These are phyloP conservation scores for Beaufortia kweichowensis DNA, from an alignment of 2,113 vertebrate genomes.

Conservation along the genomic window DNA sequence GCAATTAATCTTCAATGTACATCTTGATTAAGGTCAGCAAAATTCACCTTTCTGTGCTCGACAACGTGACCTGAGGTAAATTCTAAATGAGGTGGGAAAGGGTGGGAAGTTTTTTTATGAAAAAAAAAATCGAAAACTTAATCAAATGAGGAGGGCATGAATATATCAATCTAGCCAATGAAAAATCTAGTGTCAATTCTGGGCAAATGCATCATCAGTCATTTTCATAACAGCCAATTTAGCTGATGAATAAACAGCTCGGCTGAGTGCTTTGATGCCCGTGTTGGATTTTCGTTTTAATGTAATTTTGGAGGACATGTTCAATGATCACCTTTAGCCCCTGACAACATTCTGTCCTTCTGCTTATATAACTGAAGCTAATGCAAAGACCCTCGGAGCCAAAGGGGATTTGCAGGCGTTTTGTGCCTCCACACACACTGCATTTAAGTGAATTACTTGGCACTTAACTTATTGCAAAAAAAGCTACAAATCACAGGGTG, in stretches of 20 bases:
- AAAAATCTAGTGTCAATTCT: conserved; percentile 48
- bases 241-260: conserved; percentile 67
- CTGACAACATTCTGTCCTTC: conserved; percentile 47
- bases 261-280: conserved; percentile 56
- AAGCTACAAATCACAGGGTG: conserved; percentile 35
- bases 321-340: conserved; percentile 60
- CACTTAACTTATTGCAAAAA: conserved; percentile 36
- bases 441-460: conserved; percentile 55
- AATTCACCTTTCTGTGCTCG: conserved; percentile 14
- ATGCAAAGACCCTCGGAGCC: conserved; percentile 10
- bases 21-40: conserved; percentile 35
- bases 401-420: conserved; percentile 29
- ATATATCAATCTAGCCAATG: conserved; percentile 64
- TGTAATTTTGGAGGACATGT: conserved; percentile 69
- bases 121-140: conserved; percentile 57
- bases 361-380: conserved; percentile 48
- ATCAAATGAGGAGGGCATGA: conserved; percentile 66
- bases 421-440: conserved; percentile 39
- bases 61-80: conserved; percentile 15
- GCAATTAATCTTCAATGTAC: conserved; percentile 28
- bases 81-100: conserved; percentile 1
- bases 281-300: conserved; percentile 67
- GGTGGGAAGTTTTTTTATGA: conserved; percentile 5
- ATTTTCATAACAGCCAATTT: conserved; percentile 65
- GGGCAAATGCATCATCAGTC: conserved; percentile 59